Percentiles rank a stretch among this genome's conserved stretches.
These are phyloP conservation scores for Pseudomyrmex sp. DNA, from an alignment of 1,140 invertebrate genomes.

Conservation along the genomic window DNA sequence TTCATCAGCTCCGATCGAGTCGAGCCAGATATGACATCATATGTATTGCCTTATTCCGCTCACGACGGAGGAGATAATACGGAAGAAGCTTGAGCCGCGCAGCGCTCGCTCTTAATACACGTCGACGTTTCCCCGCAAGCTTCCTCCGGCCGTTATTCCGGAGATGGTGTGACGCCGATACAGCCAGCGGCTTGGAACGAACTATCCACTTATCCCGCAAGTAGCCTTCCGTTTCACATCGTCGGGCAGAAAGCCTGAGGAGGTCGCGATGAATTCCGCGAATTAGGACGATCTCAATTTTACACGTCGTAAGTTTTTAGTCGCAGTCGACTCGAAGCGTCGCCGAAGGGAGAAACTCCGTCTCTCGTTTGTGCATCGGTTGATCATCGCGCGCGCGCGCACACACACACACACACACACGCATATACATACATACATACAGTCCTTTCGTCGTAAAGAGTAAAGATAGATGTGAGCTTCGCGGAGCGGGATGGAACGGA, in stretches of 20 bases:
- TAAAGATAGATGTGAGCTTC: conserved; percentile 4
- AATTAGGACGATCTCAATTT: conserved; percentile 29
- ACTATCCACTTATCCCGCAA: conserved; percentile 45
- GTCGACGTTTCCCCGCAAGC: conserved; percentile 1
- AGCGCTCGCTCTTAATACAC: conserved; percentile 6
- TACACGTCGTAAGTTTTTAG: conserved; percentile 55
- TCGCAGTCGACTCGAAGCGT: neutral
- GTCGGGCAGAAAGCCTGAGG: conserved; percentile 13
- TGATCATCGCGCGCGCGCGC: conserved; percentile 26
- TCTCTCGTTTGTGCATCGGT: neutral
- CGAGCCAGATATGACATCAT: neutral
- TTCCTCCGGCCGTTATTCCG: conserved; percentile 11
- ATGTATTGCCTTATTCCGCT: conserved; percentile 23
- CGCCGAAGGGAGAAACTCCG: neutral
- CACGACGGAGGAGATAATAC: conserved; percentile 14
- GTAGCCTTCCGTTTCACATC: conserved; percentile 22
- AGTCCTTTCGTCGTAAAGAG: conserved; percentile 36
- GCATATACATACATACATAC: too few species aligned
- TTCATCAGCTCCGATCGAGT: neutral
- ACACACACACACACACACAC: too few species aligned
- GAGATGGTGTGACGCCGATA: conserved; percentile 18
- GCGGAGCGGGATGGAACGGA: too few species aligned
- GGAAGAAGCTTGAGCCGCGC: neutral
- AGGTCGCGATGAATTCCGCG: neutral
- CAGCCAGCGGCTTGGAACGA: conserved; percentile 35